These are phyloP conservation scores for Aurelia sp. DNA, from an alignment of 30 jellyfish, hydroid and myxozoan species.

Conservation along the genomic window DNA sequence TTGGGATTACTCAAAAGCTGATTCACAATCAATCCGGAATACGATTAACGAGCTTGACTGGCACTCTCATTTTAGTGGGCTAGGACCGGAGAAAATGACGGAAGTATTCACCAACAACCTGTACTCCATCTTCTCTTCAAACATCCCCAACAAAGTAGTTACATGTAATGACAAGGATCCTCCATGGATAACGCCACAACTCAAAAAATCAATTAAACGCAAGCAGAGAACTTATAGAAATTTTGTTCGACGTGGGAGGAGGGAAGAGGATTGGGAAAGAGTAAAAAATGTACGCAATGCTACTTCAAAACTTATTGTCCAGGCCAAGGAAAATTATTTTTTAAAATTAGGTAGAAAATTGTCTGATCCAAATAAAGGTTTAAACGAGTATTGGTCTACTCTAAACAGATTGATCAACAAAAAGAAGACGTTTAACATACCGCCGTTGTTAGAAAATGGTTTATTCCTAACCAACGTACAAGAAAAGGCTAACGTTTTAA, in stretches of 20 bases:
- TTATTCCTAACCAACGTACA: slow-evolving; percentile 7
- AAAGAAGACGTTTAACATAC: slow-evolving; percentile 2
- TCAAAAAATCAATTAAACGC: slow-evolving; percentile 28
- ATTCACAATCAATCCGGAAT: slow-evolving; percentile 6
- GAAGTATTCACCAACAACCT: slow-evolving; percentile 18
- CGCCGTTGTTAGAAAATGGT: slow-evolving; percentile 20
- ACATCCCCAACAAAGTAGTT: no score
- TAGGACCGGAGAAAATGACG: slow-evolving; percentile 19
- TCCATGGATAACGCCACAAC: slow-evolving; percentile 29
- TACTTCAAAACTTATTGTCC: slow-evolving; percentile 12
- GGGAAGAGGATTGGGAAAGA: slow-evolving; percentile 13
- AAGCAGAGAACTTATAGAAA: slow-evolving; percentile 21
- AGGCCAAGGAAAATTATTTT: no score
- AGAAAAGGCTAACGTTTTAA: slow-evolving; percentile 1
- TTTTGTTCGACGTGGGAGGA: slow-evolving; percentile 8
- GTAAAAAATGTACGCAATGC: slow-evolving; percentile 3
- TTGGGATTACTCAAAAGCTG: slow-evolving; percentile 11
- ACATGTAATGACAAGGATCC: slow-evolving; percentile 10
- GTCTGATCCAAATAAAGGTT: slow-evolving; percentile 15
- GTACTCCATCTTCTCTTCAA: neutral
- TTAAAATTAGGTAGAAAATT: no score
- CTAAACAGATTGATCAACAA: no score
- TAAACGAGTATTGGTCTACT: neutral
- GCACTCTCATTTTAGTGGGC: slow-evolving; percentile 9
- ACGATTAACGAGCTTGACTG: slow-evolving; percentile 3